phyloP scores from a whole-genome alignment of 2,888 invertebrate genomes.

The Callimorpha dominula region DNA sequence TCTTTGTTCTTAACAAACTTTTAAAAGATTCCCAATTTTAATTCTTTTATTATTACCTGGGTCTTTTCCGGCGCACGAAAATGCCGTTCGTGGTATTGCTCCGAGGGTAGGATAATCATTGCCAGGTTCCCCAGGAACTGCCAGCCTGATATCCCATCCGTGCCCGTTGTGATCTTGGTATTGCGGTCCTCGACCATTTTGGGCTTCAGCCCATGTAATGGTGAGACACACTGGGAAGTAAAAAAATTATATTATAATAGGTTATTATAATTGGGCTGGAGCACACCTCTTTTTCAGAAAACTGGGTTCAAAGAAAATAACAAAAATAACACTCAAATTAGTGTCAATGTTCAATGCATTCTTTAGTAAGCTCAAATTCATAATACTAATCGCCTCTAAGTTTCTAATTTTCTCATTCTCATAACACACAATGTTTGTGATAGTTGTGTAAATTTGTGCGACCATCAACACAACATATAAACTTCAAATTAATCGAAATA shows the following conservation, averaged over 20 bases:
- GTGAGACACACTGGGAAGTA: conserved; percentile 59
- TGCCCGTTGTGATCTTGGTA: conserved; percentile 72
- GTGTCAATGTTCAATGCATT: too few relatives aligned
- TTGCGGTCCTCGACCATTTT: conserved; percentile 65
- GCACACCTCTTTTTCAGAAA: background rate
- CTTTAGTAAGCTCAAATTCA: background rate
- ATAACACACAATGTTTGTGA: too few relatives aligned
- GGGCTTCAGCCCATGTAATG: conserved; percentile 59
- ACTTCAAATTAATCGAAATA: conserved; percentile 27
- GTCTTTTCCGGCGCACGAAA: conserved; percentile 87
- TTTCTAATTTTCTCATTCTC: too few relatives aligned
- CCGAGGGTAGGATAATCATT: conserved; percentile 88
- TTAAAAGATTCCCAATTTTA: background rate
- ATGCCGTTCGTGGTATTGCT: conserved; percentile 87
- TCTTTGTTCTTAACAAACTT: too few relatives aligned
- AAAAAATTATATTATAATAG: background rate
- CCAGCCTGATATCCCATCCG: conserved; percentile 87
- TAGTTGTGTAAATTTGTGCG: too few relatives aligned
- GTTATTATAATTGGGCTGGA: background rate
- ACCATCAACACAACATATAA: background rate
- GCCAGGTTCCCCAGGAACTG: conserved; percentile 89
- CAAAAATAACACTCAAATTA: too few relatives aligned
- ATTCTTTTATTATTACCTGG: conserved; percentile 75
- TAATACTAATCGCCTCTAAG: background rate
- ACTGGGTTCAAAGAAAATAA: too few relatives aligned